Evolutionary conservation across 2,113 vertebrate species (phyloP), one percentile per base, ranked within the genome.

Genomic region (Pterocles orientalis): DNA sequence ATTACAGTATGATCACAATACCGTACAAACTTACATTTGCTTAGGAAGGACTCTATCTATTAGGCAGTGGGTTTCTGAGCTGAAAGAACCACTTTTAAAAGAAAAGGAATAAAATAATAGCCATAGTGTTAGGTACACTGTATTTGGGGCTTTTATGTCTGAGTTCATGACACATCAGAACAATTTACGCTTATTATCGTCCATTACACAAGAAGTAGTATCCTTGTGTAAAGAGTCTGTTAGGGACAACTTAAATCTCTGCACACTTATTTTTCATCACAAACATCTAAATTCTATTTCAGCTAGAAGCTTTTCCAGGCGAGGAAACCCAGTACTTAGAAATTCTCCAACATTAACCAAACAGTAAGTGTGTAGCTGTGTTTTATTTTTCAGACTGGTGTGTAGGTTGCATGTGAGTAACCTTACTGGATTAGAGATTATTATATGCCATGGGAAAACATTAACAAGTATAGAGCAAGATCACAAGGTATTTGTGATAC

Each of bases 121-220:
- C 33, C 25, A 20, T 71, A 25, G 23, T 88, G 6, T 34, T 91
- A 80, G 72, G 69, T 73, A 88, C 18, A 19, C 9, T 65, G 21
- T 75, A 50, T 91, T 75, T 58, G 68, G 34, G 45, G 70, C 73
- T 94, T 93, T 97, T 96, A 89, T 83, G 28, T 68, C 83, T 79
- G 69, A 86, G 72, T 88, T 95, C 76, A 47, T 82, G 82, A 58
- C 53, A 82, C n/a, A 82, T 77, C 39, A 91, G 93, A 90, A 69
- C 34, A 90, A 85, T 95, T 95, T 95, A 94, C 9, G 47, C 82
- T 88, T 88, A 95, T 95, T 95, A 94, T 82, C 5, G 1, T 58
- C 79, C 85, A 94, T 97, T 97, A 93, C 39, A 58, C 20, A 75
- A 73, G 66, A 73, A 81, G 34, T 33, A 60, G 21, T 53, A 9